phyloP scores from a whole-genome alignment of 1,140 invertebrate genomes.

The Paraescarpia echinospica region DNA sequence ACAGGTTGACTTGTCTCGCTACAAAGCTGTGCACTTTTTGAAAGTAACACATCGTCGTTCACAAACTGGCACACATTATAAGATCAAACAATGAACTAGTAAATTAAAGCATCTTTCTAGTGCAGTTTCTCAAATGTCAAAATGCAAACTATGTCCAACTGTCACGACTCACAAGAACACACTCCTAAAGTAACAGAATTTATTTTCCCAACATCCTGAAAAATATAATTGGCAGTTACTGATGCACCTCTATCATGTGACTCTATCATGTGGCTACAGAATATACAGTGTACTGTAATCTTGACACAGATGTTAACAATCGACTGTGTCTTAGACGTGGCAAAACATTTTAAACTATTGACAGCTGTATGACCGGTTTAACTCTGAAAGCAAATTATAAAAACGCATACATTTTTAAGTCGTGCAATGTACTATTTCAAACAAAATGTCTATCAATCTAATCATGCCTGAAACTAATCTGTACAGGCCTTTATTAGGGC shows the following conservation, averaged over 20 bases:
- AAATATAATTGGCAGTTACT: background rate
- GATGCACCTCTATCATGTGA: background rate
- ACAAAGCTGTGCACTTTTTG: too few species aligned
- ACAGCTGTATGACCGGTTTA: background rate
- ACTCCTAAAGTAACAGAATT: background rate
- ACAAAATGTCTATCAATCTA: background rate
- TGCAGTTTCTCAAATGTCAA: background rate
- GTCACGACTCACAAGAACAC: background rate
- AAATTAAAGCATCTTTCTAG: too few species aligned
- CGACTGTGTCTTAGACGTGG: background rate
- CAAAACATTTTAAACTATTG: background rate
- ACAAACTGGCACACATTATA: too few species aligned
- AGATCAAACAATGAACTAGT: too few species aligned
- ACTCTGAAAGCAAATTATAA: background rate
- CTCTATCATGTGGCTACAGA: background rate
- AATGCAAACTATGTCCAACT: background rate
- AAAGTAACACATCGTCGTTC: too few species aligned
- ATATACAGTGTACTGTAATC: background rate
- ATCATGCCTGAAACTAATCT: background rate
- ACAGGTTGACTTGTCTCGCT: too few species aligned
- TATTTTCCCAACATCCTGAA: slow-evolving; percentile 5
- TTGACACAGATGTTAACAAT: background rate
- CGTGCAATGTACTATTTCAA: background rate
- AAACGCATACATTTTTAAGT: background rate
- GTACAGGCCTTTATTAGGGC: background rate